Evolutionary conservation across 2,797 vertebrate species (phyloP).

Genomic region (Anisognathus igniventris): DNA sequence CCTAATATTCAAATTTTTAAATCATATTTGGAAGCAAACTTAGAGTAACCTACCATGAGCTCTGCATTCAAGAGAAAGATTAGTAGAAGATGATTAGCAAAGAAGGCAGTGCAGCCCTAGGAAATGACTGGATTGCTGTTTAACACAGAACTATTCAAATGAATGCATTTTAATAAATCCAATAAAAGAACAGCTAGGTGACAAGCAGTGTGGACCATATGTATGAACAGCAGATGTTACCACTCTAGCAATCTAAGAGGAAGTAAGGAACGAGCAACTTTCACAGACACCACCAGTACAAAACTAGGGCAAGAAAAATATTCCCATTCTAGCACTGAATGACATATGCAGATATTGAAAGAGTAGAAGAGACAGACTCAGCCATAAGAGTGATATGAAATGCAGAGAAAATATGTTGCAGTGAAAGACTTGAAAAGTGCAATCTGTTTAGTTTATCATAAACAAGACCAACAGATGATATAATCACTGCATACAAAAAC

Average conservation of each 20-base stretch:
- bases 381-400: background rate
- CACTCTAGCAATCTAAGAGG: background rate
- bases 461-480: constrained; percentile 46
- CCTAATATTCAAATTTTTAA: constrained; percentile 6
- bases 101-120: background rate
- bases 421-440: constrained; percentile 36
- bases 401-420: constrained; percentile 16
- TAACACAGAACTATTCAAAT: background rate
- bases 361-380: background rate
- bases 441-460: constrained; percentile 47
- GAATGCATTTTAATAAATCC: background rate
- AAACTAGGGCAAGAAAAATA: background rate
- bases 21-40: background rate
- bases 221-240: background rate
- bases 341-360: background rate
- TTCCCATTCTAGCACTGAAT: background rate
- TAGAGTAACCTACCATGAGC: background rate
- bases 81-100: background rate
- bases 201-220: background rate
- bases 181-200: background rate
- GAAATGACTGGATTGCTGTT: background rate
- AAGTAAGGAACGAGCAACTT: background rate
- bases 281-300: background rate
- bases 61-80: background rate
- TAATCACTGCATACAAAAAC: constrained; percentile 12